Percentiles rank a stretch among this genome's conserved stretches.
Evolutionary conservation across 2,888 invertebrate species (phyloP).

Genomic region (Dryobota labecula): DNA sequence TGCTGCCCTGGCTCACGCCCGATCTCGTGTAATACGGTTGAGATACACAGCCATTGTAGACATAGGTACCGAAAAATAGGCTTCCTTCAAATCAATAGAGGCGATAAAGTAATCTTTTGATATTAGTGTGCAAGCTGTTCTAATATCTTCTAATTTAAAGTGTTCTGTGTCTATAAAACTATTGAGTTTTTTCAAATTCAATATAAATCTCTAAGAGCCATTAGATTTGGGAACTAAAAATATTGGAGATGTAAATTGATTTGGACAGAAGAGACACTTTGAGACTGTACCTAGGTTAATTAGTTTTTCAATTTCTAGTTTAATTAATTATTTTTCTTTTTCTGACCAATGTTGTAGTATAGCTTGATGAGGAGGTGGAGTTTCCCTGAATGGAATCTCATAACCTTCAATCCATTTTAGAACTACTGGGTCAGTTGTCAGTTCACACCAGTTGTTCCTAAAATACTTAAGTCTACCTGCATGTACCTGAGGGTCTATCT

Average conservation of each 20-base stretch:
- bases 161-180: slow-evolving; percentile 6
- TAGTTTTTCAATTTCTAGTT: slow-evolving; percentile 10
- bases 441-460: not conserved
- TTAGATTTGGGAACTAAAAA: no score
- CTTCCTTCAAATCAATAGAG: not conserved
- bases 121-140: slow-evolving; percentile 1
- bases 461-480: slow-evolving; percentile 13
- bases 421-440: slow-evolving; percentile 9
- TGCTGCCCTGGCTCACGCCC: no score
- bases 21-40: no score
- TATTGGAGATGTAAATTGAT: slow-evolving; percentile 11
- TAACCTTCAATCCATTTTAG: slow-evolving; percentile 13
- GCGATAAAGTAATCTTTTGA: not conserved
- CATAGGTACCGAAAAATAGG: not conserved
- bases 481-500: slow-evolving; percentile 14
- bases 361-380: not conserved
- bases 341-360: slow-evolving; percentile 6
- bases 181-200: slow-evolving; percentile 4
- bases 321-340: slow-evolving; percentile 1
- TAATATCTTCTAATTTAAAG: not conserved
- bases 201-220: not conserved
- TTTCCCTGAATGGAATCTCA: slow-evolving; percentile 14
- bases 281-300: slow-evolving; percentile 4
- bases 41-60: no score
- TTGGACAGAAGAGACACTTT: not conserved